Conservation (phyloP, 2,797 vertebrate species). For the Galaxias olidus region DNA sequence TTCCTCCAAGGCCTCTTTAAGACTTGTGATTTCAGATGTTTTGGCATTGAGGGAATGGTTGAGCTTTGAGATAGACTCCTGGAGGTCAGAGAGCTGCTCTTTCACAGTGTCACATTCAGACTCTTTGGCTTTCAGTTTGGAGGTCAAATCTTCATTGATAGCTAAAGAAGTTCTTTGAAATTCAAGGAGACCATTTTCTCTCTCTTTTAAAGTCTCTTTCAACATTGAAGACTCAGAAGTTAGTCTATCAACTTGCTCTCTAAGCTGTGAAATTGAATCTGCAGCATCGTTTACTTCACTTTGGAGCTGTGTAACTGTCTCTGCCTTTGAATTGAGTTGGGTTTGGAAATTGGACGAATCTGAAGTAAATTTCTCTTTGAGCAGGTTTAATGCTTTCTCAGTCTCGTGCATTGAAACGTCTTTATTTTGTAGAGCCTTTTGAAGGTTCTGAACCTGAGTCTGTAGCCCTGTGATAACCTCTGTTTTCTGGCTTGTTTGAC, state of each 20-base stretch:
- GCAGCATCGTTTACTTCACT: conserved; percentile 32
- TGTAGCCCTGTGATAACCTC: conserved; percentile 69
- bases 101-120: conserved; percentile 72
- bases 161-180: conserved; percentile 50
- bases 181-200: conserved; percentile 63
- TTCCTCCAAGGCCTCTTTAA: conserved; percentile 63
- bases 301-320: conserved; percentile 67
- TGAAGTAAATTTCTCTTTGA: conserved; percentile 65
- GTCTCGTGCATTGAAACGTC: conserved; percentile 62
- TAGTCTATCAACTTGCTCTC: conserved; percentile 63
- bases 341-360: conserved; percentile 68
- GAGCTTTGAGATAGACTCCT: conserved; percentile 68
- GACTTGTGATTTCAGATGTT: conserved; percentile 54
- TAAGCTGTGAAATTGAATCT: conserved; percentile 55
- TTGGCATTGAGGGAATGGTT: conserved; percentile 60
- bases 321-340: conserved; percentile 72
- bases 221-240: conserved; percentile 67
- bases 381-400: conserved; percentile 60
- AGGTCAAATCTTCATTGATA: conserved; percentile 60
- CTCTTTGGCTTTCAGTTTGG: conserved; percentile 70
- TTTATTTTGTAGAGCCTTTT: conserved; percentile 61
- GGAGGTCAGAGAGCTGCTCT: conserved; percentile 67
- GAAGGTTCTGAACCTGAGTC: conserved; percentile 58
- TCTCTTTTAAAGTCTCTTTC: conserved; percentile 69
- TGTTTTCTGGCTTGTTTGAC: conserved; percentile 55